Evolutionary conservation across 1,140 invertebrate genomes (phyloP).

Genomic region (Lepidotrigona ventralis): DNA sequence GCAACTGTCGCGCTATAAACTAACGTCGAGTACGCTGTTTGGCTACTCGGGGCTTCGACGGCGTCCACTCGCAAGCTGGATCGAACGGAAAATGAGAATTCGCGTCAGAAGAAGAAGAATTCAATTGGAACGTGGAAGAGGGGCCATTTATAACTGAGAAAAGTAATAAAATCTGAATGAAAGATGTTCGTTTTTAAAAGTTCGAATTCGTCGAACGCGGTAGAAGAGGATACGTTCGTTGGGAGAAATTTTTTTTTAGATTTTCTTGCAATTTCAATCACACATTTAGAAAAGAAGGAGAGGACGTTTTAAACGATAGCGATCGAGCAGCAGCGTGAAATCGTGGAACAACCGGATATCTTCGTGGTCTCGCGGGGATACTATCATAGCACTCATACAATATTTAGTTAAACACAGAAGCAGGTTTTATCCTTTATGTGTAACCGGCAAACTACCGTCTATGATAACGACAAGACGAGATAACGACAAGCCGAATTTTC

Average conservation of each 20-base stretch:
- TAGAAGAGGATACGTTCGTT: neutral
- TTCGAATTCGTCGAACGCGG: too few species aligned
- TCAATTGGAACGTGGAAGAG: neutral
- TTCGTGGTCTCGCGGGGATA: neutral
- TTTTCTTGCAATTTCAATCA: too few species aligned
- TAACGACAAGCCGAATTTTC: slow-evolving; percentile 50
- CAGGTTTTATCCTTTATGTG: slow-evolving; percentile 44
- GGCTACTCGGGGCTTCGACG: neutral
- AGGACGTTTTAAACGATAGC: neutral
- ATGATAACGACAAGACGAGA: slow-evolving; percentile 51
- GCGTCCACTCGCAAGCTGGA: neutral
- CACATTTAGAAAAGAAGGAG: too few species aligned
- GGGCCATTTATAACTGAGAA: neutral
- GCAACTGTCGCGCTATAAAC: slow-evolving; percentile 25
- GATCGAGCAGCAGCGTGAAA: neutral
- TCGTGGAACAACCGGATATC: neutral
- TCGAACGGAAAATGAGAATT: neutral
- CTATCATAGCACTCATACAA: slow-evolving; percentile 9
- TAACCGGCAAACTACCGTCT: slow-evolving; percentile 53
- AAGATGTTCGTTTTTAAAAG: neutral
- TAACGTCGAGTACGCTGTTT: neutral
- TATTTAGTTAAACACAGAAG: slow-evolving; percentile 46
- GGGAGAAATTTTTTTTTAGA: too few species aligned
- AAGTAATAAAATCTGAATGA: neutral
- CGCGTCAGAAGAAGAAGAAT: neutral